Percentiles rank a stretch among this genome's conserved stretches.
phyloP scores from a whole-genome alignment of 35 echinoderm and acorn worm genomes.

The Amphiura filiformis region DNA sequence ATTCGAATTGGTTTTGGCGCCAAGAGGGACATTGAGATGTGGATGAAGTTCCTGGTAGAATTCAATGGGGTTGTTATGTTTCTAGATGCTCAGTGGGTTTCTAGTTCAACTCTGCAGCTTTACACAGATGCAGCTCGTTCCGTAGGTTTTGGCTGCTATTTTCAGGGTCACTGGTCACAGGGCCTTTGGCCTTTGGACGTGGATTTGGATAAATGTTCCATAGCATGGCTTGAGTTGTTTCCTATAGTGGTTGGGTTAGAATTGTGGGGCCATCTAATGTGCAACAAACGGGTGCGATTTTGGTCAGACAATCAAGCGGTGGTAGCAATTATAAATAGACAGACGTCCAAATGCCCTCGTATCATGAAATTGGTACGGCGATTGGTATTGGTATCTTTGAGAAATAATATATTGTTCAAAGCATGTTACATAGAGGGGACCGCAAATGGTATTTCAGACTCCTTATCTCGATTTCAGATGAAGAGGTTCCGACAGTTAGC shows the following conservation, averaged over 20 bases:
- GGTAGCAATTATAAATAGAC: neutral
- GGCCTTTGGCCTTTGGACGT: too few relatives aligned
- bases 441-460: neutral
- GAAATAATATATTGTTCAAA: conserved; percentile 31
- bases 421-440: conserved; percentile 26
- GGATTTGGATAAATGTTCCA: neutral
- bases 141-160: too few relatives aligned
- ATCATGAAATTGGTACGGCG: conserved; percentile 31
- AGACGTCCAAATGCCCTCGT: conserved; percentile 16
- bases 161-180: too few relatives aligned
- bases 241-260: neutral
- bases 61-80: too few relatives aligned
- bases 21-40: too few relatives aligned
- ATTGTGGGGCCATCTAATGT: neutral
- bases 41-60: too few relatives aligned
- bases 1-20: too few relatives aligned
- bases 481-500: neutral
- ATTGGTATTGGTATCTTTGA: conserved; percentile 23
- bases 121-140: too few relatives aligned
- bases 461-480: neutral
- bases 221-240: too few relatives aligned
- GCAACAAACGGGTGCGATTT: neutral
- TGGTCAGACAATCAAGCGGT: neutral
- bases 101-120: too few relatives aligned
- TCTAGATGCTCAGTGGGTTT: too few relatives aligned